Base-by-base conservation (phyloP, 2,113 vertebrate species). In the Eolophus roseicapilla region DNA sequence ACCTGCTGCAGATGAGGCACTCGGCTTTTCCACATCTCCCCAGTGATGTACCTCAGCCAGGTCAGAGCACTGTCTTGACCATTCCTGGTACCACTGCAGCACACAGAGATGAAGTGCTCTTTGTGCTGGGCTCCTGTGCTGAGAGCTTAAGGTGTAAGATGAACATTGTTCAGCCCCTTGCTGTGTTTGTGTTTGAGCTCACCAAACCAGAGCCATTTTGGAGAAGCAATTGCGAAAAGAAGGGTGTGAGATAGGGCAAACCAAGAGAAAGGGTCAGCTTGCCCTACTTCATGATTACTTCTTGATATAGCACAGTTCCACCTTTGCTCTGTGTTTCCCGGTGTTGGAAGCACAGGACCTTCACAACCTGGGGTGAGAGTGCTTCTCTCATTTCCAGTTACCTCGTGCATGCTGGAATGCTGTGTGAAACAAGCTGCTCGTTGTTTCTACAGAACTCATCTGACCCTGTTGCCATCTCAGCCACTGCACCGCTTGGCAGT, bases 381-480 rank as follows among this genome's bases (percentile, higher is more conserved):
- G 67, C 76, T 92, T 46, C 21, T 39, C 37, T 86, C 69, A 67
- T 67, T 43, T 20, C 46, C 35, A n/a, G 25, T 7, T 65, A 67
- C 79, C 92, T 80, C 24, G 17, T 75, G 64, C 73, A 47, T 64
- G 70, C 68, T 27, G 47, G 52, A 87, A 43, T 6, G 64, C 73
- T 17, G 47, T 27, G 19, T 7, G 60, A 68, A 95, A 84, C 55
- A 74, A 90, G 76, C 73, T 37, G 76, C 82, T 91, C 1, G 4
- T 70, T 75, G 31, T 28, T 84, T 55, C 88, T 44, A 35, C 88
- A 77, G 71, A 90, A 90, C 76, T 86, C 82, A 2, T 70, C 83
- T 90, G 92, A 96, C 94, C 93, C 93, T 82, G 76, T 4, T 75
- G 90, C 95, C 2, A 3, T 41, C 77, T 35, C 86, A 62, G 88